Evolutionary conservation across 2,888 invertebrate species (phyloP).

Genomic region (Trichopoda pennipes): DNA sequence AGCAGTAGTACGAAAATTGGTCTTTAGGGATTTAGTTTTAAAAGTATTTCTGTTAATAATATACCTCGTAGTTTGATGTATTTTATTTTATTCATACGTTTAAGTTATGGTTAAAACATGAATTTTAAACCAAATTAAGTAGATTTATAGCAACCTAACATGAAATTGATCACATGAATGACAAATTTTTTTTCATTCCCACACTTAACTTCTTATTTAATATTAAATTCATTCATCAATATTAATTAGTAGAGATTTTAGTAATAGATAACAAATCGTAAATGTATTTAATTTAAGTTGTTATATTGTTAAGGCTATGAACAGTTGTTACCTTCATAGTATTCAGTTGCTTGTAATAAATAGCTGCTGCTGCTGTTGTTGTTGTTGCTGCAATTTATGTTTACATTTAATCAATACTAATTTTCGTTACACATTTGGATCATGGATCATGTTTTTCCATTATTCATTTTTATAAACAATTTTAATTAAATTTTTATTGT

Average conservation of each 20-base stretch:
- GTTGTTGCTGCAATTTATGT: conserved; percentile 6
- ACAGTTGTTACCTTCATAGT: too few relatives aligned
- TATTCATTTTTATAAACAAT: conserved; percentile 16
- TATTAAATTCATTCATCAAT: conserved; percentile 56
- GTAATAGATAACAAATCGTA: neutral
- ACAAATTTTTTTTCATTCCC: conserved; percentile 58
- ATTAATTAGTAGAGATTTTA: conserved; percentile 47
- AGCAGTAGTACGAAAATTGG: conserved; percentile 20
- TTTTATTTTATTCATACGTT: conserved; percentile 4
- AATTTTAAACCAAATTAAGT: conserved; percentile 48
- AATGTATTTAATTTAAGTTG: conserved; percentile 37
- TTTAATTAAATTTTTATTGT: conserved; percentile 52
- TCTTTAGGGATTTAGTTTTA: conserved; percentile 46
- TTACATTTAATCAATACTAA: conserved; percentile 58
- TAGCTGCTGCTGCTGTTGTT: too few relatives aligned
- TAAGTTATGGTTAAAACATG: conserved; percentile 40
- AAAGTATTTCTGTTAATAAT: neutral
- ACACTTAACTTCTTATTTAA: conserved; percentile 41
- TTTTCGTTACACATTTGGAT: conserved; percentile 62
- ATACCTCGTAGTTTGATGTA: neutral
- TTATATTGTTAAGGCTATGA: too few relatives aligned
- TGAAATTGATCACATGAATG: neutral
- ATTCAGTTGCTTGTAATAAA: too few relatives aligned
- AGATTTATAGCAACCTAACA: conserved; percentile 4
- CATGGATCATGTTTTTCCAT: conserved; percentile 43